Percentiles rank a stretch among this genome's conserved stretches.
Conservation (phyloP, 1,140 invertebrate species). For the Paralvinella palmiformis region DNA sequence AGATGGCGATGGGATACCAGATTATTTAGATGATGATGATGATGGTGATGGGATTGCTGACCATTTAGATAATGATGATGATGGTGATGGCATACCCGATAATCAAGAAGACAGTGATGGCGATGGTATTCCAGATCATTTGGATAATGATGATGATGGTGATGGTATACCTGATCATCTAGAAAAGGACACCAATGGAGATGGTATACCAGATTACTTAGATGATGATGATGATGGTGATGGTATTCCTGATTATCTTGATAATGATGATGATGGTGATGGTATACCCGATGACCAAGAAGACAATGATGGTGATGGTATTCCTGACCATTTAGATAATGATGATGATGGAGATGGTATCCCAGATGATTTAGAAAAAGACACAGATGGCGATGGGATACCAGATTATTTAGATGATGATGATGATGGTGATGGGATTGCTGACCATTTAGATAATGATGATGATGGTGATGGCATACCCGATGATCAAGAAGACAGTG, state of each 20-base stretch:
- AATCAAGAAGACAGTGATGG: constrained; percentile 36
- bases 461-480: constrained; percentile 42
- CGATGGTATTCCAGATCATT: constrained; percentile 30
- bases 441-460: constrained; percentile 37
- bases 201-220: constrained; percentile 38
- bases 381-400: constrained; percentile 33
- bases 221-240: constrained; percentile 24
- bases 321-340: constrained; percentile 27
- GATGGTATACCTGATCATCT: constrained; percentile 25
- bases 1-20: constrained; percentile 37
- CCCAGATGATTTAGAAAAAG: constrained; percentile 17
- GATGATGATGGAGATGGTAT: constrained; percentile 27
- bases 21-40: constrained; percentile 36
- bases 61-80: constrained; percentile 31
- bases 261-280: constrained; percentile 23
- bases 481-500: constrained; percentile 19
- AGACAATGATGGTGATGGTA: constrained; percentile 32
- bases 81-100: constrained; percentile 39
- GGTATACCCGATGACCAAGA: constrained; percentile 32
- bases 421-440: constrained; percentile 34
- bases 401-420: constrained; percentile 31
- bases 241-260: constrained; percentile 32
- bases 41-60: constrained; percentile 39
- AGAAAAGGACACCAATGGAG: constrained; percentile 26
- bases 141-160: constrained; percentile 33